Evolutionary conservation across 37 sponge, comb jelly and placozoan species (phyloP).

Genomic region (Dysidea cf. avara): DNA sequence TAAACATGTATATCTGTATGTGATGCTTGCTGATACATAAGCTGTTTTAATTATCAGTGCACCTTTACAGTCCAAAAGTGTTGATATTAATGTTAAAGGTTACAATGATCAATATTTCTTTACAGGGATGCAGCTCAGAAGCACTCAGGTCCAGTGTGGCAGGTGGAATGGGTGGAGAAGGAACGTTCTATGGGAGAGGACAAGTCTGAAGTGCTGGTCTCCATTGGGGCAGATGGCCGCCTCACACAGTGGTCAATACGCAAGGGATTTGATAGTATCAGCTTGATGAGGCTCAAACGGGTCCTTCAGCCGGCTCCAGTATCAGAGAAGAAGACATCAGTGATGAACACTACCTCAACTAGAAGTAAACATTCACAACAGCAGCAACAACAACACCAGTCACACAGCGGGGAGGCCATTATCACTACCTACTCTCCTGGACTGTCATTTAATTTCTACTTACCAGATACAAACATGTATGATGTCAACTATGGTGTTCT

Average conservation of each 20-base stretch:
- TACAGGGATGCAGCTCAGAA: constrained; percentile 54
- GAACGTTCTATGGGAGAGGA: constrained; percentile 85
- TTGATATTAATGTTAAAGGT: neutral
- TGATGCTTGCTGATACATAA: too few species aligned
- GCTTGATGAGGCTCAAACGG: constrained; percentile 77
- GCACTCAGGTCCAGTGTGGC: constrained; percentile 96
- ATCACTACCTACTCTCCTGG: constrained; percentile 91
- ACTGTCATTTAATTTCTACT: constrained; percentile 89
- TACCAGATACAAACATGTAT: constrained; percentile 86
- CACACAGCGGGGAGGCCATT: constrained; percentile 51
- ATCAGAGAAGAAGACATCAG: constrained; percentile 13
- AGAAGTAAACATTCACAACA: neutral
- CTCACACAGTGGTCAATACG: constrained; percentile 94
- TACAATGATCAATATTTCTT: neutral
- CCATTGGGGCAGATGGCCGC: constrained; percentile 85
- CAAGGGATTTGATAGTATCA: constrained; percentile 91
- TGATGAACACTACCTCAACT: neutral
- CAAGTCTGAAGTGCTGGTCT: constrained; percentile 82
- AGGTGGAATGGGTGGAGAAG: constrained; percentile 89
- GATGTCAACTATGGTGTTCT: constrained; percentile 6
- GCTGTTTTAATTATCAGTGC: too few species aligned
- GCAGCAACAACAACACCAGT: constrained; percentile 1
- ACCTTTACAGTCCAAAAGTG: too few species aligned
- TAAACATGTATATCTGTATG: too few species aligned
- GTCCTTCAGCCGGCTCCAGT: constrained; percentile 12